Base-by-base conservation (phyloP, 2,888 invertebrate genomes). In the Philhelius pedissequus region DNA sequence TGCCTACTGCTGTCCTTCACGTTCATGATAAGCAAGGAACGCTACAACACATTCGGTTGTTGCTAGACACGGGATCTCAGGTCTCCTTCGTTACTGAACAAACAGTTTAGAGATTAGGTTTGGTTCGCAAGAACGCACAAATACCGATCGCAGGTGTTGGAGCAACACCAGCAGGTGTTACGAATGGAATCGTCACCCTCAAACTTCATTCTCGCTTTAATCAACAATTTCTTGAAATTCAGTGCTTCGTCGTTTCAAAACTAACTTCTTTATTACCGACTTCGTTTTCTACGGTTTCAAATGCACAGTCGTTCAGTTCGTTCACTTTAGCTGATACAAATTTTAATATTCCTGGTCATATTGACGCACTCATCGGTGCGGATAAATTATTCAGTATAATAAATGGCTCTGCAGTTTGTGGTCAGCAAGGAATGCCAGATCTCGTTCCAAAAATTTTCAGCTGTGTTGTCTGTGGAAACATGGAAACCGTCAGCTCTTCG, bases 331-430 rank as follows among this genome's bases (percentile, higher is more conserved):
- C 64, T 48, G 30, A 64, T n/a, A 30, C 64, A 20, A 18, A 64
- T 11, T 64, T 64, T 32, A 64, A 64, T 64, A 48, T 45, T 43
- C 40, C 68, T 18, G n/a, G n/a, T n/a, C n/a, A n/a, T n/a, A 35
- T 48, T 22, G 64, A 50, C 32, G 22, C 22, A 30, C 68, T 69
- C n/a, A n/a, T n/a, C 40, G 68, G 54, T 43, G 54, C 40, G 40
- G 54, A 69, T 54, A 52, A 43, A 40, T 27, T 25, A 18, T 69
- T 69, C 54, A 54, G 68, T 27, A 43, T 69, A 40, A 52, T 69
- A 18, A 40, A 40, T 40, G 68, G 40, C 8, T 40, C 68, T 38
- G 68, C 38, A 15, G 52, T 8, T 1, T 30, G 40, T 3, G 50
- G 66, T 40, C 9, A 38, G 25, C 54, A 69, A 54, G 40, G 68